Conservation (phyloP, 2,113 vertebrate species). For the Seriola dumerili region DNA sequence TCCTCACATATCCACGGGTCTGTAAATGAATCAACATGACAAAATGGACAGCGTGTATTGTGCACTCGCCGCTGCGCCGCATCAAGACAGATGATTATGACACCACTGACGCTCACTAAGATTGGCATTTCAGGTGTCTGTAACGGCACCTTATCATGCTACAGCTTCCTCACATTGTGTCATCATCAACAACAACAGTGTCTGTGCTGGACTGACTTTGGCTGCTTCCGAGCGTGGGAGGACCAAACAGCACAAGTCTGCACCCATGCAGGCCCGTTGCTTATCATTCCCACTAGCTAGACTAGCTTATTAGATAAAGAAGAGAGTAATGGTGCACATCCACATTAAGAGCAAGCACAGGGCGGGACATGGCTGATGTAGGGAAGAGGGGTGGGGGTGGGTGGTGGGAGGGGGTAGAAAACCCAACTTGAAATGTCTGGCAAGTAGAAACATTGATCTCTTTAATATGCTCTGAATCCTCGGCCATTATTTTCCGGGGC, state of each 20-base stretch:
- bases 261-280: slow-evolving; percentile 61
- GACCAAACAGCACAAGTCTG: slow-evolving; percentile 58
- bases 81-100: slow-evolving; percentile 28
- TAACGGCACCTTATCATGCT: slow-evolving; percentile 38
- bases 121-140: slow-evolving; percentile 36
- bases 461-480: slow-evolving; percentile 62
- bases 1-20: background rate
- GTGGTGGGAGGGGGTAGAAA: slow-evolving; percentile 20
- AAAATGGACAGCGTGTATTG: background rate
- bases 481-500: slow-evolving; percentile 42
- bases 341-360: slow-evolving; percentile 67
- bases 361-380: slow-evolving; percentile 51
- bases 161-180: slow-evolving; percentile 44
- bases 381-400: slow-evolving; percentile 11
- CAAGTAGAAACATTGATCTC: slow-evolving; percentile 67
- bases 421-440: slow-evolving; percentile 62
- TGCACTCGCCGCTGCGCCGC: background rate
- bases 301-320: slow-evolving; percentile 79
- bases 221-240: slow-evolving; percentile 63
- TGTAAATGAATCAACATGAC: slow-evolving; percentile 13
- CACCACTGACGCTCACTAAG: slow-evolving; percentile 29
- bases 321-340: slow-evolving; percentile 74
- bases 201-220: slow-evolving; percentile 46
- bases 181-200: slow-evolving; percentile 54
- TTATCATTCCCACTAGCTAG: slow-evolving; percentile 66